phyloP scores from a whole-genome alignment of 2,113 vertebrate genomes.

The Meriones unguiculatus region DNA sequence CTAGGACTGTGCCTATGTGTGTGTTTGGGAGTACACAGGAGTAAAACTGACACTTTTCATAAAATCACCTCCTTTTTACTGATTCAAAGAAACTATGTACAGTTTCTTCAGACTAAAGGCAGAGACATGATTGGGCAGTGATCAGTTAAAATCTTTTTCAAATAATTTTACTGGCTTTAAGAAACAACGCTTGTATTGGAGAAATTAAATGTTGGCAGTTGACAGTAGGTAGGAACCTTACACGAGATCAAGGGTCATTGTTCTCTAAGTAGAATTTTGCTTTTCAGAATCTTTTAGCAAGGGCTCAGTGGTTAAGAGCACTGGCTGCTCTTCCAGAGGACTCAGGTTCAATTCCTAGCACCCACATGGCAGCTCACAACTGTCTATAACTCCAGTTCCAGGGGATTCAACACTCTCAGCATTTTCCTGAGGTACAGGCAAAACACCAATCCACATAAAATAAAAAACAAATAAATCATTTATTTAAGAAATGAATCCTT shows the following conservation, averaged over 20 bases:
- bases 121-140: neutral
- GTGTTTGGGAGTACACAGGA: neutral
- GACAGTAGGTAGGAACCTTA: neutral
- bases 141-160: constrained; percentile 9
- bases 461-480: neutral
- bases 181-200: neutral
- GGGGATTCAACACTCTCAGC: neutral
- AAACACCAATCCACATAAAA: neutral
- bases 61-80: neutral
- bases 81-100: neutral
- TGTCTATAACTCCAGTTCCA: neutral
- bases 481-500: neutral
- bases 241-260: neutral
- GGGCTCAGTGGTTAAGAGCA: neutral
- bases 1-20: neutral
- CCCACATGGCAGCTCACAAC: neutral
- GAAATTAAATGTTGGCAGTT: neutral
- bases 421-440: neutral
- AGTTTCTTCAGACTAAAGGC: constrained; percentile 4
- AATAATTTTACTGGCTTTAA: neutral
- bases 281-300: neutral
- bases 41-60: neutral
- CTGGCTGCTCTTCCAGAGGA: neutral
- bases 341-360: neutral
- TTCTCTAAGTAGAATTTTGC: neutral